A percentile compares a stretch with the other conserved stretches of the same genome.
Evolutionary conservation across 2,888 invertebrate species (phyloP).

Genomic region (Thymelicus acteon): DNA sequence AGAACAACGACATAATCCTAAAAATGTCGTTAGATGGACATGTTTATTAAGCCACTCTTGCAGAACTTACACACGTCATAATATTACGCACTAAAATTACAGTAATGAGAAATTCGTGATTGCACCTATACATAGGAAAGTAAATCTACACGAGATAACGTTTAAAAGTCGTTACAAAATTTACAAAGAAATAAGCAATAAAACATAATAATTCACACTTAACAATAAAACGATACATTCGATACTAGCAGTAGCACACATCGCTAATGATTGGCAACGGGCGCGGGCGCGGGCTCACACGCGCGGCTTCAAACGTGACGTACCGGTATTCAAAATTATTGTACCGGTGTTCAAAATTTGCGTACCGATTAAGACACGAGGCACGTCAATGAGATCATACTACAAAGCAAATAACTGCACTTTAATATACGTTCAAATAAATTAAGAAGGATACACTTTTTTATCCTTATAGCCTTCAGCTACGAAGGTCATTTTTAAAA

Average conservation of each 20-base stretch:
- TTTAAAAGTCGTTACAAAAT: constrained; percentile 5
- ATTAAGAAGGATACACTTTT: too few species aligned
- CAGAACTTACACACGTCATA: not conserved
- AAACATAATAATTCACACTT: not conserved
- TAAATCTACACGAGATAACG: constrained; percentile 1
- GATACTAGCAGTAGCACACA: not conserved
- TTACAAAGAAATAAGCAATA: not conserved
- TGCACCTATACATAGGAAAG: not conserved
- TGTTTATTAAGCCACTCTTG: not conserved
- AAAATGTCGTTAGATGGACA: too few species aligned
- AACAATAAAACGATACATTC: not conserved
- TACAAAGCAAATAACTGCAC: too few species aligned
- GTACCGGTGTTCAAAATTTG: too few species aligned
- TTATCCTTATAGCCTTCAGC: too few species aligned
- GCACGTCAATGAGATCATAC: too few species aligned
- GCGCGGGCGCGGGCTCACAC: too few species aligned
- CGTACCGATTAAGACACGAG: too few species aligned
- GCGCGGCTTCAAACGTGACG: not conserved
- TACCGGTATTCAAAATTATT: not conserved
- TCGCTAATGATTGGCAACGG: not conserved
- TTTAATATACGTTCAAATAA: too few species aligned
- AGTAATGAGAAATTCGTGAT: constrained; percentile 2
- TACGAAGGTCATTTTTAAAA: too few species aligned
- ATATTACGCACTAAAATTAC: not conserved
- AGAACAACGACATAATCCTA: too few species aligned